Evolutionary conservation across 2,113 vertebrate species (phyloP).

Genomic region (Camelus dromedarius): DNA sequence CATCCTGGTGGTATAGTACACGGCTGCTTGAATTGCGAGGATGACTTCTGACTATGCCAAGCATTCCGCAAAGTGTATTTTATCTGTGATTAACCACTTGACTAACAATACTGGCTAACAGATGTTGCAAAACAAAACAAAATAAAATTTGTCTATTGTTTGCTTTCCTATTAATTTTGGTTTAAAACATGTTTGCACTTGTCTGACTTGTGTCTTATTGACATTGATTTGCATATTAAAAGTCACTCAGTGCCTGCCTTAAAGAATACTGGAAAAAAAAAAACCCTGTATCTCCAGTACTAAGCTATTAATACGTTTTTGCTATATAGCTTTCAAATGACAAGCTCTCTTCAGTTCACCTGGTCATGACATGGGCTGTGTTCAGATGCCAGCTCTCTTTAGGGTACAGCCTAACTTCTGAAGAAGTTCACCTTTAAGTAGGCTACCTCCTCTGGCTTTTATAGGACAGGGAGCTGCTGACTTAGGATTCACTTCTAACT

Average conservation of each 20-base stretch:
- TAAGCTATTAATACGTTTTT: not conserved
- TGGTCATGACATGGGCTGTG: not conserved
- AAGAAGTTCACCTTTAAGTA: not conserved
- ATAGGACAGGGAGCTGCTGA: not conserved
- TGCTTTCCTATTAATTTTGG: conserved; percentile 82
- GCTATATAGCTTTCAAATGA: not conserved
- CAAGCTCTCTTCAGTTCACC: not conserved
- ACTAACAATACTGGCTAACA: conserved; percentile 78
- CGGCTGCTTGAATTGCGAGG: conserved; percentile 82
- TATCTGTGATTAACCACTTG: conserved; percentile 72
- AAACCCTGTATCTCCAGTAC: not conserved
- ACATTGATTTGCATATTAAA: conserved; percentile 89
- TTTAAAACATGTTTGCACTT: conserved; percentile 83
- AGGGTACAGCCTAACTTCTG: not conserved
- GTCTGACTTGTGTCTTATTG: conserved; percentile 86
- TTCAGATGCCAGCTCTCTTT: not conserved
- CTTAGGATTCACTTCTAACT: not conserved
- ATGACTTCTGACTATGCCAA: conserved; percentile 78
- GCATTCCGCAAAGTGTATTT: conserved; percentile 79
- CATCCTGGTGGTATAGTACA: conserved; percentile 83
- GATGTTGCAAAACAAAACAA: conserved; percentile 71
- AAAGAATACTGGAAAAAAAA: not conserved
- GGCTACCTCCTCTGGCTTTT: not conserved
- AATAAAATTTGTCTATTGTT: conserved; percentile 67
- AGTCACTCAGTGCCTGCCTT: conserved; percentile 85